Percentiles rank a stretch among this genome's conserved stretches.
Evolutionary conservation across 2,113 vertebrate genomes (phyloP).

Genomic region (Osmerus mordax): DNA sequence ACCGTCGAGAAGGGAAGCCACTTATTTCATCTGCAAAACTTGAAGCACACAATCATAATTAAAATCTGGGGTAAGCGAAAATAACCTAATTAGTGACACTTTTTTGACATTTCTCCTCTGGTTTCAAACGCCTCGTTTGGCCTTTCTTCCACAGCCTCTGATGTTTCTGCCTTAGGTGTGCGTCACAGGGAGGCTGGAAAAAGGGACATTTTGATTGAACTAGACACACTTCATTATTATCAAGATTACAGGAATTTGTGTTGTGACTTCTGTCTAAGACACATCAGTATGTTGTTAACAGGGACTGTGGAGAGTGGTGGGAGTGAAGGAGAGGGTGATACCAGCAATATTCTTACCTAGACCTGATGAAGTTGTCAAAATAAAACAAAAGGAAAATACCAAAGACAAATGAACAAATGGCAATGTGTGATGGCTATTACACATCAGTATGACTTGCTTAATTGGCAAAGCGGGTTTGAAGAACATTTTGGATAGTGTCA

Average conservation of each 20-base stretch:
- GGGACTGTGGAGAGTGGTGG: constrained; percentile 10
- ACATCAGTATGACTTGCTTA: too few relatives aligned
- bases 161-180: constrained; percentile 38
- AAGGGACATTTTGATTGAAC: constrained; percentile 46
- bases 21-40: constrained; percentile 25
- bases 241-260: constrained; percentile 37
- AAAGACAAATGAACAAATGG: too few relatives aligned
- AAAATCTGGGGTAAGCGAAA: constrained; percentile 47
- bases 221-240: constrained; percentile 41
- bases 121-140: constrained; percentile 41
- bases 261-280: constrained; percentile 22
- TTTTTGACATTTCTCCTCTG: constrained; percentile 39
- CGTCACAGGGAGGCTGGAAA: constrained; percentile 13
- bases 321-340: constrained; percentile 12
- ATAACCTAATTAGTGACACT: constrained; percentile 52
- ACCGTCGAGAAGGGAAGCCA: constrained; percentile 17
- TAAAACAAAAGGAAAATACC: too few relatives aligned
- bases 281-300: constrained; percentile 5
- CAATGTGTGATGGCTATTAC: too few relatives aligned
- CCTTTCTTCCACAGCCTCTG: constrained; percentile 43
- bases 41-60: constrained; percentile 56
- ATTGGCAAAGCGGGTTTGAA: too few relatives aligned
- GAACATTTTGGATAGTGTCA: too few relatives aligned
- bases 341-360: too few relatives aligned
- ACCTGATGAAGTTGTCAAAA: too few relatives aligned